These are phyloP conservation scores for Heliconius congener DNA, from an alignment of 1,140 invertebrate species.

Conservation along the genomic window DNA sequence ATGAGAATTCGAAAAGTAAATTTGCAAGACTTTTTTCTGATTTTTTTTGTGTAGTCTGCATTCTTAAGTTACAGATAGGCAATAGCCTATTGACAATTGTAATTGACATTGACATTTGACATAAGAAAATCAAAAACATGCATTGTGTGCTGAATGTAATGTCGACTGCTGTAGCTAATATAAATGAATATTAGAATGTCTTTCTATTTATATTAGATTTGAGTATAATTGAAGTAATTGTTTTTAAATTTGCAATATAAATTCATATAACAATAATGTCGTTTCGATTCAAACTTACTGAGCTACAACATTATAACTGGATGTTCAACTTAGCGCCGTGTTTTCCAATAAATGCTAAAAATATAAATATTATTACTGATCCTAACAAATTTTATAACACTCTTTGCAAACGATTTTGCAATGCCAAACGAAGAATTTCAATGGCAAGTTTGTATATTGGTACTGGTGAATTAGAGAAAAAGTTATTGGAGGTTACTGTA, in stretches of 20 bases:
- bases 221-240: background rate
- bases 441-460: constrained; percentile 97
- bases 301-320: constrained; percentile 83
- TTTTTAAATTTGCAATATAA: constrained; percentile 28
- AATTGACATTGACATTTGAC: no score
- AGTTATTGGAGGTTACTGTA: constrained; percentile 87
- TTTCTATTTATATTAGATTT: background rate
- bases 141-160: no score
- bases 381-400: constrained; percentile 89
- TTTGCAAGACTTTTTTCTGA: no score
- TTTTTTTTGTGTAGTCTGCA: no score
- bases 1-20: no score
- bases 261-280: constrained; percentile 40
- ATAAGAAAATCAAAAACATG: no score
- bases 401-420: constrained; percentile 86
- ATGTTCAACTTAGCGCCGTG: constrained; percentile 86
- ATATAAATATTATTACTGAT: constrained; percentile 88
- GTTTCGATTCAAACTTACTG: constrained; percentile 62
- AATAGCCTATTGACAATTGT: no score
- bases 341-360: constrained; percentile 86
- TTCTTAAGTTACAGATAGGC: no score
- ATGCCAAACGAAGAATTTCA: constrained; percentile 90
- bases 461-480: constrained; percentile 91
- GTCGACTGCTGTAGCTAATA: no score
- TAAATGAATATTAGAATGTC: no score